Percentiles rank a stretch among this genome's conserved stretches.
Conservation (phyloP, 1,140 invertebrate genomes). For the Atta texana region DNA sequence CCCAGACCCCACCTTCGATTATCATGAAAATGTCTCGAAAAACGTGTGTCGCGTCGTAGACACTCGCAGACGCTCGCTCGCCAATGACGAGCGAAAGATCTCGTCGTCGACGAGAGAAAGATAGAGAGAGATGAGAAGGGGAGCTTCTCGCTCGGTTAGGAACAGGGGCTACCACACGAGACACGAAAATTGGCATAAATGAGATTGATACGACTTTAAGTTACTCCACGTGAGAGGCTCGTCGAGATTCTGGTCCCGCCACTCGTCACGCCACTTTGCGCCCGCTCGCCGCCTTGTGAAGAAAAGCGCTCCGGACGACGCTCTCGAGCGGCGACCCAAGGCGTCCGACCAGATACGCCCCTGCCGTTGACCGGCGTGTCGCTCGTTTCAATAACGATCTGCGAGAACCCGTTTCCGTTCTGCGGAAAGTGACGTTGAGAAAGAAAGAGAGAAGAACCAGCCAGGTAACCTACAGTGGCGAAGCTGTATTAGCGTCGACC, state of each 20-base stretch:
- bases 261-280: slow-evolving; percentile 83
- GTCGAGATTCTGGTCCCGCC: slow-evolving; percentile 68
- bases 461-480: slow-evolving; percentile 12
- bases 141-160: neutral
- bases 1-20: slow-evolving; percentile 76
- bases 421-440: slow-evolving; percentile 69
- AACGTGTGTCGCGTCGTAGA: slow-evolving; percentile 75
- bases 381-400: slow-evolving; percentile 68
- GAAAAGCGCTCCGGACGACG: slow-evolving; percentile 53
- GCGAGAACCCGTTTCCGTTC: slow-evolving; percentile 65
- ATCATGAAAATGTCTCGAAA: slow-evolving; percentile 82
- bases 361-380: slow-evolving; percentile 72
- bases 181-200: slow-evolving; percentile 85
- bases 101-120: slow-evolving; percentile 19
- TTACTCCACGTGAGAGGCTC: slow-evolving; percentile 77
- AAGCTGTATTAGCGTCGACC: slow-evolving; percentile 35
- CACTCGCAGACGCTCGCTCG: slow-evolving; percentile 57
- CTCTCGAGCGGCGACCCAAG: slow-evolving; percentile 3
- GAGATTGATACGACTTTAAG: slow-evolving; percentile 86
- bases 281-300: slow-evolving; percentile 58
- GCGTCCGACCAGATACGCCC: slow-evolving; percentile 68
- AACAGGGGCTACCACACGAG: slow-evolving; percentile 64
- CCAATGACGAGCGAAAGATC: slow-evolving; percentile 28
- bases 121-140: slow-evolving; percentile 12
- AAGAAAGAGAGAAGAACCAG: slow-evolving; percentile 15